Base-by-base conservation (phyloP, 2,113 vertebrate genomes). In the Leiothrix lutea region DNA sequence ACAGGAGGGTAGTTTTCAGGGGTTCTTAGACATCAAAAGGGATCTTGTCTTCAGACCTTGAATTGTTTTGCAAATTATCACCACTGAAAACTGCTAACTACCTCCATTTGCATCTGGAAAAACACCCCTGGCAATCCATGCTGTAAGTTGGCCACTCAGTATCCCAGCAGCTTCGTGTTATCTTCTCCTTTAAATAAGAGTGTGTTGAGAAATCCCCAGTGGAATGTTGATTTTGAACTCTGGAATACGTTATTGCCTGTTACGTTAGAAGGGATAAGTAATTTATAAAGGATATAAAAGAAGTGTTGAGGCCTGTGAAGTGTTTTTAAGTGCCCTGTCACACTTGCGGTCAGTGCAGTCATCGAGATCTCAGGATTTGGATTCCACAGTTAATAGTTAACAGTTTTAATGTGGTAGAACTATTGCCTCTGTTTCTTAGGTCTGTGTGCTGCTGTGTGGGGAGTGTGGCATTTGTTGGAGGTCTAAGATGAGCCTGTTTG, bases 91-190 rank as follows among this genome's bases (percentile, higher is more conserved):
- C 6, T 71, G 24, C 14, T 31, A 8, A 0, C 29, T 57, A 1
- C 8, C 28, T 62, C 35, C 2, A 2, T 66, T 61, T 57, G 2
- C 64, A 5, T 62, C 66, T 85, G 57, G 31, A 67, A 64, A 62
- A 31, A 24, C 0, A 3, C 3, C 7, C 3, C 25, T 4, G 26
- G 6, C 4, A 28, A 1, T n/a, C 40, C 3, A 0, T 47, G 9
- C 40, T 48, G 40, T n/a, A 2, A 19, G 3, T 6, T 84, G 31
- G 19, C 36, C 12, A 3, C 65, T 74, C 14, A 3, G 21, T 56
- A 4, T 42, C 11, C 18, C 38, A 40, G 20, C 21, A 58, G 25
- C 44, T 15, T 21, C 25, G 2, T 53, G 20, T 42, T 50, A 17
- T 20, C 14, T 29, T 50, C 25, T 56, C 14, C 64, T 71, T 58